phyloP scores from a whole-genome alignment of 1,140 invertebrate genomes.

The Temnothorax longispinosus region DNA sequence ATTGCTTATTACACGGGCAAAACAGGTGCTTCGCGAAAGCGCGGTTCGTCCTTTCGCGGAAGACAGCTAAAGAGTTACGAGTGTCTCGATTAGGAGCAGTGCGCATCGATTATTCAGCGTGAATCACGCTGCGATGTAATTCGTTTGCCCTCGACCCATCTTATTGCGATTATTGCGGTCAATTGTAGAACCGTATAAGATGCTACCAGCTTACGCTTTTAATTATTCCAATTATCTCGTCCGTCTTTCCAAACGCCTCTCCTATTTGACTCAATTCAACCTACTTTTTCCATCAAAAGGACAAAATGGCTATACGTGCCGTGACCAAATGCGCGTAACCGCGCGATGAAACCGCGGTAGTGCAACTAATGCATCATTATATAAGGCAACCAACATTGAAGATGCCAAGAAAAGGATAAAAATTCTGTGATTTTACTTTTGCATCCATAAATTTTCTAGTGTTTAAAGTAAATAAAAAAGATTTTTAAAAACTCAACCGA shows the following conservation, averaged over 20 bases:
- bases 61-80: background rate
- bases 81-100: background rate
- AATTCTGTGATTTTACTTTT: background rate
- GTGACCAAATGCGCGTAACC: background rate
- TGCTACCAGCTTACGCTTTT: background rate
- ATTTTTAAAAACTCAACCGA: background rate
- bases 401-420: background rate
- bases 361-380: background rate
- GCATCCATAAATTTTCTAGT: background rate
- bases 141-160: background rate
- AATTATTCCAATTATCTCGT: constrained; percentile 24
- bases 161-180: background rate
- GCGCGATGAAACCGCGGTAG: background rate
- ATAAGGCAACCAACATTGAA: background rate
- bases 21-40: background rate
- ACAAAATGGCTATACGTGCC: background rate
- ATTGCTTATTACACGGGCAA: background rate
- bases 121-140: background rate
- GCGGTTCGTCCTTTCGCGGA: background rate
- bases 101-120: background rate
- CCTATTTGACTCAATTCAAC: background rate
- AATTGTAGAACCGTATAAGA: background rate
- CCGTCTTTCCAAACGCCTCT: background rate
- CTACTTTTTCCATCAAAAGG: background rate
- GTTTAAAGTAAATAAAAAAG: no score